Evolutionary conservation across 2,797 vertebrate species (phyloP).

Genomic region (Myoxocephalus aenaeus): DNA sequence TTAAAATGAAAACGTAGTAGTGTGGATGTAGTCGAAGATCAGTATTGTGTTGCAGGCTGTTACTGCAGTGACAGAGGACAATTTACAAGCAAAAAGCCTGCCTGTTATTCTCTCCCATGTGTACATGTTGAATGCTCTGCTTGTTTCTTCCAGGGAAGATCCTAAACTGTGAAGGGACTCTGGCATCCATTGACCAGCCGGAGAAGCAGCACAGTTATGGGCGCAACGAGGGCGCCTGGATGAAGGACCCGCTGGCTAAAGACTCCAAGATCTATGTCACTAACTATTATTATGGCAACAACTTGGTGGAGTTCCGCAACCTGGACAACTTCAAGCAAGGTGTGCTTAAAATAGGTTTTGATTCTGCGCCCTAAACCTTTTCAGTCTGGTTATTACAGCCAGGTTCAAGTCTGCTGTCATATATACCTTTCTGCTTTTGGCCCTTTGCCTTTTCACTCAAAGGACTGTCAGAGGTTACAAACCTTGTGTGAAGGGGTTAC

Average conservation of each 20-base stretch:
- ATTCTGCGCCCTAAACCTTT: neutral
- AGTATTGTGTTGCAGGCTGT: conserved; percentile 14
- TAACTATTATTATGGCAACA: conserved; percentile 99
- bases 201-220: conserved; percentile 95
- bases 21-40: neutral
- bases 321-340: conserved; percentile 99
- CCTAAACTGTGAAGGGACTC: conserved; percentile 91
- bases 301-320: conserved; percentile 96
- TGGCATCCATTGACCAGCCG: conserved; percentile 90
- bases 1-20: neutral
- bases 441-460: neutral
- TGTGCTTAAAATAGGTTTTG: conserved; percentile 54
- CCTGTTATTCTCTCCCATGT: conserved; percentile 4
- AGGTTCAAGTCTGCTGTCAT: neutral
- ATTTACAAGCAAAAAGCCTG: conserved; percentile 12
- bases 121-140: conserved; percentile 8
- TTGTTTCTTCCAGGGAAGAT: conserved; percentile 79
- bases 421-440: neutral
- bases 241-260: conserved; percentile 94
- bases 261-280: conserved; percentile 96
- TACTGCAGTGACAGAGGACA: neutral
- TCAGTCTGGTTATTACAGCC: neutral
- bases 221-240: conserved; percentile 97
- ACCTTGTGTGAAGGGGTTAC: neutral
- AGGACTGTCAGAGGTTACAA: neutral